Conservation (phyloP, 2,113 vertebrate species). For the Barnardius zonarius region DNA sequence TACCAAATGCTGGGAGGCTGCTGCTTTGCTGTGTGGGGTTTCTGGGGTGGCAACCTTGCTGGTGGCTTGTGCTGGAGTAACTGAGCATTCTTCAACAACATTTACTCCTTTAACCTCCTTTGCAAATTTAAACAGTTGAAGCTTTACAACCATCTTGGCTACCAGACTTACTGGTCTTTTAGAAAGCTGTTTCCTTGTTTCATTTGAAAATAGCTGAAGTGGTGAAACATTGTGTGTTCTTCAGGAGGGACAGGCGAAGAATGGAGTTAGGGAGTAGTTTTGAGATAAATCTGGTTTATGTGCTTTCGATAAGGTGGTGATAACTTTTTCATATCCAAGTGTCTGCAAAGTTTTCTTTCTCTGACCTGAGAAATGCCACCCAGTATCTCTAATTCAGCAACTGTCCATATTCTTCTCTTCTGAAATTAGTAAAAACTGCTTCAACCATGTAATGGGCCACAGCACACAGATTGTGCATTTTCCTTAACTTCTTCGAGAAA, state of each 20-base stretch:
- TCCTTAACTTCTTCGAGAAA: neutral
- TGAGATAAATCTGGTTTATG: neutral
- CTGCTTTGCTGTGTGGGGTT: neutral
- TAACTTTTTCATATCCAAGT: neutral
- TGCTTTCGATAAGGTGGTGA: neutral
- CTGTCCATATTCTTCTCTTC: neutral
- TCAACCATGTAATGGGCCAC: neutral
- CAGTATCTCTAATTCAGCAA: neutral
- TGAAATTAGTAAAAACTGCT: neutral
- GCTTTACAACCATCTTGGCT: neutral
- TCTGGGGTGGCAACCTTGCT: neutral
- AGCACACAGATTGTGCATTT: neutral
- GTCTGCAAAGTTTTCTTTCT: neutral
- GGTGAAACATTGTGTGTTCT: neutral
- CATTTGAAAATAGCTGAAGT: neutral
- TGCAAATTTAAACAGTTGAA: neutral
- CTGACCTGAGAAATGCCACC: neutral
- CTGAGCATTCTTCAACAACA: neutral
- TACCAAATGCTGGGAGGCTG: neutral
- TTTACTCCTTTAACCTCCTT: slow-evolving; percentile 4
- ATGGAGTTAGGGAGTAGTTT: neutral
- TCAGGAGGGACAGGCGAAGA: neutral
- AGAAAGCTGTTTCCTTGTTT: neutral
- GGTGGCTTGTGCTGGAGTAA: neutral
- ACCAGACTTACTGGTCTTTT: neutral